These are phyloP conservation scores for Camponotus pennsylvanicus DNA, from an alignment of 1,140 invertebrate species.

Conservation along the genomic window DNA sequence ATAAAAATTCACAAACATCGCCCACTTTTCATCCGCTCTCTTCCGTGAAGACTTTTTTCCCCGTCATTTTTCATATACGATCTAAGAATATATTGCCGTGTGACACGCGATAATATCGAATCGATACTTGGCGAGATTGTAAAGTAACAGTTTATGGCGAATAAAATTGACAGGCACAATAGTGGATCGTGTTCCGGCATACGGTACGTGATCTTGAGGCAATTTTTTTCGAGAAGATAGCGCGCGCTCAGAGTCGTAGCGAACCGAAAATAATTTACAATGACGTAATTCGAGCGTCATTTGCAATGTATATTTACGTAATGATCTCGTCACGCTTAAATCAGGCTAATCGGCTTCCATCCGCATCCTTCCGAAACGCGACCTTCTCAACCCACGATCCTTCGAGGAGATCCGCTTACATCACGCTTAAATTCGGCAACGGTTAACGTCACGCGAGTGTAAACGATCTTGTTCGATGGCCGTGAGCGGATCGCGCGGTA, in stretches of 20 bases:
- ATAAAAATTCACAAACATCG: constrained; percentile 32
- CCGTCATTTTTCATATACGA: too few species aligned
- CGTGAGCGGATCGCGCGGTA: constrained; percentile 16
- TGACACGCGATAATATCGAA: constrained; percentile 20
- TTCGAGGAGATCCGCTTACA: neutral
- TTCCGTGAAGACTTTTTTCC: neutral
- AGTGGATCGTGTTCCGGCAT: neutral
- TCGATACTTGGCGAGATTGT: neutral
- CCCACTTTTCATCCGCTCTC: neutral
- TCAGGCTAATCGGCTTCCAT: neutral
- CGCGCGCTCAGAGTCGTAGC: neutral
- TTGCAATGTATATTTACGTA: constrained; percentile 26
- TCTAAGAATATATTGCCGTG: neutral
- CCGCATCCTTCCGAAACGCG: constrained; percentile 15
- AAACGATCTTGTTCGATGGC: constrained; percentile 24
- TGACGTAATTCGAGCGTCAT: constrained; percentile 2
- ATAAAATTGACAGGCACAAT: neutral
- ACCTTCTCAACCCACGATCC: neutral
- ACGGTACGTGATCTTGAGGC: neutral
- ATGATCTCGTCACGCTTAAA: constrained; percentile 26
- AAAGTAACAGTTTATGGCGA: neutral
- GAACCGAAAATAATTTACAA: constrained; percentile 10
- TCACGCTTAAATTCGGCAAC: constrained; percentile 33
- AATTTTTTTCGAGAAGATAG: constrained; percentile 6
- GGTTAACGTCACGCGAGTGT: constrained; percentile 10